Base-by-base conservation (phyloP, 1,140 invertebrate species). In the Brachionus manjavacas region DNA sequence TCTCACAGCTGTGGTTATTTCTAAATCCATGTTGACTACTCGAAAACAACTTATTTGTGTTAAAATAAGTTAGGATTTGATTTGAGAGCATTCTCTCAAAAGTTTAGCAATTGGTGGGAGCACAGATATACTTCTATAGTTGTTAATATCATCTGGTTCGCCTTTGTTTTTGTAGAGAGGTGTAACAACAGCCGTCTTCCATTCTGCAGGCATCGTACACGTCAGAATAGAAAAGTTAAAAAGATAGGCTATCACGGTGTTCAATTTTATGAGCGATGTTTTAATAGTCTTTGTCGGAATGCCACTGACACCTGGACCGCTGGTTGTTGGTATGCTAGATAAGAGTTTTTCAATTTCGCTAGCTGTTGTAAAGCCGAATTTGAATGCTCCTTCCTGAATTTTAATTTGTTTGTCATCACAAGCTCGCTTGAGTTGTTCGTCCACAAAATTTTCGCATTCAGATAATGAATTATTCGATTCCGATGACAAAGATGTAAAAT, bases 81-180 rank as follows among this genome's bases (percentile, higher is more conserved):
- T 79, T 79, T 1, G 72, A 64, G 23, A 85, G 16, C 7, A 85
- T 39, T n/a, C 41, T 28, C 14, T 25, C n/a, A 12, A 85, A 9
- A 85, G 25, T 52, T 85, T 83, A 7, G 70, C 84, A 14, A 72
- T 41, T 49, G 80, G 41, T 12, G 81, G 81, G 14, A 85, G 72
- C 12, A 85, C 41, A 31, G 85, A 84, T 12, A 85, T 85, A 9
- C 85, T 83, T 55, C 84, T 16, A 49, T 86, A 84, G 39, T 85
- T 86, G 11, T 46, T 68, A 35, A 84, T 85, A 16, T 85, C 78
- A 20, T 74, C 23, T 55, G 72, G 76, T n/a, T 11, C 23, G 0
- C 85, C 78, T 39, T 86, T 85, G 4, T 84, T 84, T 49, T 85
- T 85, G 28, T 68, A 86, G 16, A 85, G 49, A 6, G 81, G 39